Conservation (phyloP, 2,888 invertebrate genomes). For the Eueremaeus valkanovi region DNA sequence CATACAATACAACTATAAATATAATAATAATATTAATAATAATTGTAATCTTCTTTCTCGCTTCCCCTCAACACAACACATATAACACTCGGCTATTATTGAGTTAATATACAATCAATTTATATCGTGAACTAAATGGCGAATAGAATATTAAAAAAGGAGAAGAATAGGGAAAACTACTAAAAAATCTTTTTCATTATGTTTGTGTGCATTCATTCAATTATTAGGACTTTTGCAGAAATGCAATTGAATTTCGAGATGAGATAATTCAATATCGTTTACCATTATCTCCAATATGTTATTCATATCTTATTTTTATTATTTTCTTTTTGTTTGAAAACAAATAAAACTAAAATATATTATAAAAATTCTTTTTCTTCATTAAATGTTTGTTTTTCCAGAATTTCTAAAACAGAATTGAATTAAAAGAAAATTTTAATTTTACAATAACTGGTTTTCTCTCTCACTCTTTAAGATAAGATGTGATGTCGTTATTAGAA, state of each 20-base stretch:
- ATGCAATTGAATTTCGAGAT: not conserved
- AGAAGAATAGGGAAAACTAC: not conserved
- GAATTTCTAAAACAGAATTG: not conserved
- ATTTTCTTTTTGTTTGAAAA: not conserved
- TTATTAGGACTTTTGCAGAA: not conserved
- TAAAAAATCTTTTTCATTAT: slow-evolving; percentile 4
- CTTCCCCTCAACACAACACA: slow-evolving; percentile 11
- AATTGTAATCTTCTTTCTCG: not conserved
- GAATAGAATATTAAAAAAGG: not conserved
- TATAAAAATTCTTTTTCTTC: not conserved
- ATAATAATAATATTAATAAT: slow-evolving; percentile 1
- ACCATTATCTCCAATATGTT: slow-evolving; percentile 19
- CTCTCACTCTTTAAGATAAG: not conserved
- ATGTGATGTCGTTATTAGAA: not conserved
- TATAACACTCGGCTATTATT: not conserved
- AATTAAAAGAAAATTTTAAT: not conserved
- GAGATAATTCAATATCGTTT: slow-evolving; percentile 12
- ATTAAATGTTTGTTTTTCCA: slow-evolving; percentile 2
- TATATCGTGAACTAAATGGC: slow-evolving; percentile 17
- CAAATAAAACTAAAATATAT: not conserved
- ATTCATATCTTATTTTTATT: not conserved
- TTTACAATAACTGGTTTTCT: not conserved
- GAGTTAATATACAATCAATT: slow-evolving; percentile 17
- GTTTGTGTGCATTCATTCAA: not conserved
- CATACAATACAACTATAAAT: slow-evolving; percentile 7